A percentile compares a stretch with the other conserved stretches of the same genome.
phyloP scores from a whole-genome alignment of 2,797 vertebrate genomes.

The Sebastes itinus region DNA sequence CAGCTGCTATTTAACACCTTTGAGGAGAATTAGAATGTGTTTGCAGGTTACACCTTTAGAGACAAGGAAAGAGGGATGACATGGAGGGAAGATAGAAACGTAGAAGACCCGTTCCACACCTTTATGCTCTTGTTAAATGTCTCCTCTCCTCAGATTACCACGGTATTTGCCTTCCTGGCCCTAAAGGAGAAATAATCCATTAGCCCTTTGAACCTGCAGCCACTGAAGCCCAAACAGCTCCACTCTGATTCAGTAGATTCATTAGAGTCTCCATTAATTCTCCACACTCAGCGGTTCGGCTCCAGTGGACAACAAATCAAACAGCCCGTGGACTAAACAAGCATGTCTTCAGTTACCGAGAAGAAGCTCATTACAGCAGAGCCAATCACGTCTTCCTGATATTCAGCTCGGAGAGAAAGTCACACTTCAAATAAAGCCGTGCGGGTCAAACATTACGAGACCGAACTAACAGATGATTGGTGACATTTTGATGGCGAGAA shows the following conservation, averaged over 20 bases:
- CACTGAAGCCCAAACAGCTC: slow-evolving; percentile 8
- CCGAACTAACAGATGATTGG: slow-evolving; percentile 20
- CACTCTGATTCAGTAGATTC: slow-evolving; percentile 35
- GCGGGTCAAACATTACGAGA: slow-evolving; percentile 2
- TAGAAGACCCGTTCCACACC: not conserved
- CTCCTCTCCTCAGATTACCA: not conserved
- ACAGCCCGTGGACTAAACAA: slow-evolving; percentile 17
- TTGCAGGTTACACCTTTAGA: not conserved
- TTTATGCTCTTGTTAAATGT: not conserved
- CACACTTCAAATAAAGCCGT: not conserved
- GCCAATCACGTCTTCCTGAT: not conserved
- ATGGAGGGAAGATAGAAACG: not conserved
- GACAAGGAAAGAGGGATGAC: not conserved
- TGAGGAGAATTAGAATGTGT: slow-evolving; percentile 12
- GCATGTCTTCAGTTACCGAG: not conserved
- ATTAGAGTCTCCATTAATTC: slow-evolving; percentile 37
- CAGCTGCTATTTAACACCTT: not conserved
- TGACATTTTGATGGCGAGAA: slow-evolving; percentile 34
- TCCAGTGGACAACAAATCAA: slow-evolving; percentile 9
- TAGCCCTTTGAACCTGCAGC: slow-evolving; percentile 49
- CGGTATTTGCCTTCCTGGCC: not conserved
- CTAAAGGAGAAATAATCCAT: slow-evolving; percentile 34
- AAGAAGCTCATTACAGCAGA: slow-evolving; percentile 13
- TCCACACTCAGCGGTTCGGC: slow-evolving; percentile 20
- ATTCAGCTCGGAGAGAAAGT: not conserved